Conservation (phyloP, 2,797 vertebrate species). For the Balearica regulorum region DNA sequence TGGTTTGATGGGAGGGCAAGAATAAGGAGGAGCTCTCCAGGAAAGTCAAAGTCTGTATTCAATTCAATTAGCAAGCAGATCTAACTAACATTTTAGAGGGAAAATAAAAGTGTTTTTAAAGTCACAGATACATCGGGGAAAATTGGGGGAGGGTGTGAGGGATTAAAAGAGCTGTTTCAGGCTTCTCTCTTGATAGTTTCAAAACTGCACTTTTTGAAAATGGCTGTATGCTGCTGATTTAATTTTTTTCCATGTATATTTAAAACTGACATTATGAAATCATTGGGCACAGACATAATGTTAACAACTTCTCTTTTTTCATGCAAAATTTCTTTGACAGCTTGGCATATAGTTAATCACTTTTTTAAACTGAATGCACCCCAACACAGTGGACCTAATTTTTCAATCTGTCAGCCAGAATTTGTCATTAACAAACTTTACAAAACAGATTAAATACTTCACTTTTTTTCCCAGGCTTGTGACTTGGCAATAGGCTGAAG, state of each 20-base stretch:
- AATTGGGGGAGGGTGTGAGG: not conserved
- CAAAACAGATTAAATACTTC: conserved; percentile 17
- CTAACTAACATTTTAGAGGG: not conserved
- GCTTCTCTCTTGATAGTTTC: not conserved
- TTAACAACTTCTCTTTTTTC: conserved; percentile 29
- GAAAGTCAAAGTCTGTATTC: not conserved
- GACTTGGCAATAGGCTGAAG: not conserved
- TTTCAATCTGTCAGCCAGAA: conserved; percentile 39
- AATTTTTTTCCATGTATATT: not conserved
- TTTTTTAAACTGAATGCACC: conserved; percentile 21
- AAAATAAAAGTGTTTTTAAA: not conserved
- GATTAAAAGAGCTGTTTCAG: not conserved
- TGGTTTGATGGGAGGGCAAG: not conserved
- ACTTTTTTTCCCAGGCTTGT: not conserved
- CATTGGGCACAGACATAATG: not conserved
- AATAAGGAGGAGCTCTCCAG: not conserved
- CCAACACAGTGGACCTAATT: not conserved
- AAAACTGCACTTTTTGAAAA: not conserved
- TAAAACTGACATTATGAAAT: not conserved
- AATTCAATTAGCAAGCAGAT: not conserved
- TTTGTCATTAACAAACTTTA: conserved; percentile 27
- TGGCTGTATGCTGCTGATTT: not conserved
- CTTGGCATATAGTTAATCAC: conserved; percentile 33
- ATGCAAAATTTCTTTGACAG: conserved; percentile 44
- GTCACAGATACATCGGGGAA: not conserved